Conservation (phyloP, 2,888 invertebrate genomes). For the Phymatocera aterrima region DNA sequence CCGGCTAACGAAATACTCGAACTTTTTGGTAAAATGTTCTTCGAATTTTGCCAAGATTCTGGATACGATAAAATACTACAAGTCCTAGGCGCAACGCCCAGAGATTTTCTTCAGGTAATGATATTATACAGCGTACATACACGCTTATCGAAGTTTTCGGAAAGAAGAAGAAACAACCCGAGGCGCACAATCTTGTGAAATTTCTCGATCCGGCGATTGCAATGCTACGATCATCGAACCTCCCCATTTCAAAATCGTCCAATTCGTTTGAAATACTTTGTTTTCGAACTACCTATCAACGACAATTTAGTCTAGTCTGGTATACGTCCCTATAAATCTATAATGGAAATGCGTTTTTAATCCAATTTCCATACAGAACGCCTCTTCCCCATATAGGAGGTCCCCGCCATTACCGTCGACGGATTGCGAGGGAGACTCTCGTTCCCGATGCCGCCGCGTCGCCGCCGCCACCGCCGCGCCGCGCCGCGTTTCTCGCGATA, state of each 20-base stretch:
- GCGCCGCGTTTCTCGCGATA: background rate
- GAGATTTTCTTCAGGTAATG: slow-evolving; percentile 93
- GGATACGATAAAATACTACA: slow-evolving; percentile 98
- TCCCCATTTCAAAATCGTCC: background rate
- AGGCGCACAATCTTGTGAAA: background rate
- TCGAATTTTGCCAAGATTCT: slow-evolving; percentile 97
- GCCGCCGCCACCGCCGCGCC: background rate
- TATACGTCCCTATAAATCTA: slow-evolving; percentile 15
- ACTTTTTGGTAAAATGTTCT: slow-evolving; percentile 95
- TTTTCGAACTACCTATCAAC: background rate
- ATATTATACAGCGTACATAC: background rate
- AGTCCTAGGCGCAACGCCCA: slow-evolving; percentile 94
- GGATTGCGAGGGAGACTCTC: slow-evolving; percentile 29
- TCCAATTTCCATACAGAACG: slow-evolving; percentile 27
- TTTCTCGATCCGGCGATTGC: slow-evolving; percentile 4
- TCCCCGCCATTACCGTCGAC: slow-evolving; percentile 35
- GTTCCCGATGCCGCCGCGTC: background rate
- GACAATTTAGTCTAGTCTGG: background rate
- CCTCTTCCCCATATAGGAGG: background rate
- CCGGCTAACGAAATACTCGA: slow-evolving; percentile 93
- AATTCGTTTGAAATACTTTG: slow-evolving; percentile 8
- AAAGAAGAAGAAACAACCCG: background rate
- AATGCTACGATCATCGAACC: background rate
- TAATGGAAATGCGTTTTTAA: slow-evolving; percentile 40
- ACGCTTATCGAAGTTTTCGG: background rate